Percentiles rank a stretch among this genome's conserved stretches.
Evolutionary conservation across 2,797 vertebrate genomes (phyloP).

Genomic region (Ctenochaetus hawaiiensis): DNA sequence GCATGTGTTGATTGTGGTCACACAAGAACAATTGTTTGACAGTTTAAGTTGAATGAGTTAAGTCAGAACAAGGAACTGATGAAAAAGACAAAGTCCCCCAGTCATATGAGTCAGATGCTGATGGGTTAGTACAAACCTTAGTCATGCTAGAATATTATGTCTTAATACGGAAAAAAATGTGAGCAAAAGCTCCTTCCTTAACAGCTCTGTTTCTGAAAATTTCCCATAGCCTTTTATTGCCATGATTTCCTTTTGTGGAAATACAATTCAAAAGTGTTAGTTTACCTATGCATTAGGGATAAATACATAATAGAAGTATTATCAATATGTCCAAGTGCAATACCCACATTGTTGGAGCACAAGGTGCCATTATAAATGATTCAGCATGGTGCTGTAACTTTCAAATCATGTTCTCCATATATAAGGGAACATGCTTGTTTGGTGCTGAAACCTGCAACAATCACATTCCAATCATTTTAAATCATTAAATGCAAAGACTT

Average conservation of each 20-base stretch:
- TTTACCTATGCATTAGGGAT: neutral
- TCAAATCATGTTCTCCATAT: too few species aligned
- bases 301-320: too few species aligned
- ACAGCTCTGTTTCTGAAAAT: neutral
- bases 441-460: too few species aligned
- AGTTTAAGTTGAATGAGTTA: conserved; percentile 2
- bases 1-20: neutral
- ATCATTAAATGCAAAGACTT: too few species aligned
- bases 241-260: neutral
- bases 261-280: neutral
- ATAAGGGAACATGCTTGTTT: too few species aligned
- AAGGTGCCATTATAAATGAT: too few species aligned
- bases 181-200: neutral
- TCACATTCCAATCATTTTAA: too few species aligned
- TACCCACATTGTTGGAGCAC: too few species aligned
- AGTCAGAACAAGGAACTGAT: conserved; percentile 7
- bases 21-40: neutral
- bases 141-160: neutral
- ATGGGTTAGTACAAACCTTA: too few species aligned
- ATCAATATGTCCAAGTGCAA: too few species aligned
- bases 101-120: too few species aligned
- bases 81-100: neutral
- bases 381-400: too few species aligned
- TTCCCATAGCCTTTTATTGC: neutral
- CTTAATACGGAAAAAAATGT: neutral